Evolutionary conservation across 2,113 vertebrate species (phyloP).

Genomic region (Lepus timidus): DNA sequence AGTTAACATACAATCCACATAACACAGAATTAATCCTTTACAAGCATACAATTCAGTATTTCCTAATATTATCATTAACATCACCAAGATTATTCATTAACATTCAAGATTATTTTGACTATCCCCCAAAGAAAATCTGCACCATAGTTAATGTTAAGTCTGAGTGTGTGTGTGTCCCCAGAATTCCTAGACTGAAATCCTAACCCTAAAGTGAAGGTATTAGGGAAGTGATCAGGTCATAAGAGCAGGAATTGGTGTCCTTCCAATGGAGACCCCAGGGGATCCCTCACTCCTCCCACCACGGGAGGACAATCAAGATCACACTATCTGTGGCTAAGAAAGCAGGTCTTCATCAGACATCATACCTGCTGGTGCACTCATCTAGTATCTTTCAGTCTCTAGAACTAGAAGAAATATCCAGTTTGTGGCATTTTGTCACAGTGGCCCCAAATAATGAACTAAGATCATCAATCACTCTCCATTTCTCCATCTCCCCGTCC

Average conservation of each 20-base stretch:
- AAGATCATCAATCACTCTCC: background rate
- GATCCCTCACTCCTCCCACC: background rate
- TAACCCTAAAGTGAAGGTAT: background rate
- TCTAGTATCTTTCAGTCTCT: background rate
- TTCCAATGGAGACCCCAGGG: background rate
- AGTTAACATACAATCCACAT: background rate
- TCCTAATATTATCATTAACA: background rate
- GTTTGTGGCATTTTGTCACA: background rate
- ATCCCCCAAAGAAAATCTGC: background rate
- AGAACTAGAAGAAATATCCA: background rate
- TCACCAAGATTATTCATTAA: background rate
- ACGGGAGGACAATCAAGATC: background rate
- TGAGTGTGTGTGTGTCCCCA: background rate
- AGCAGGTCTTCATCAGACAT: background rate
- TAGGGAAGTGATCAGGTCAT: background rate
- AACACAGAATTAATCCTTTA: constrained; percentile 7
- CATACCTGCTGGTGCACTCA: background rate
- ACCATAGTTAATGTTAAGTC: background rate
- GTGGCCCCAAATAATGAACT: background rate
- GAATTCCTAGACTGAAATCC: background rate
- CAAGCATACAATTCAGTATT: background rate
- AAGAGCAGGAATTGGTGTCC: background rate
- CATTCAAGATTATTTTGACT: constrained; percentile 35
- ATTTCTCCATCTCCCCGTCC: background rate
- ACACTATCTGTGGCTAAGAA: background rate